Conservation (phyloP, 2,797 vertebrate species). For the Otus scops region DNA sequence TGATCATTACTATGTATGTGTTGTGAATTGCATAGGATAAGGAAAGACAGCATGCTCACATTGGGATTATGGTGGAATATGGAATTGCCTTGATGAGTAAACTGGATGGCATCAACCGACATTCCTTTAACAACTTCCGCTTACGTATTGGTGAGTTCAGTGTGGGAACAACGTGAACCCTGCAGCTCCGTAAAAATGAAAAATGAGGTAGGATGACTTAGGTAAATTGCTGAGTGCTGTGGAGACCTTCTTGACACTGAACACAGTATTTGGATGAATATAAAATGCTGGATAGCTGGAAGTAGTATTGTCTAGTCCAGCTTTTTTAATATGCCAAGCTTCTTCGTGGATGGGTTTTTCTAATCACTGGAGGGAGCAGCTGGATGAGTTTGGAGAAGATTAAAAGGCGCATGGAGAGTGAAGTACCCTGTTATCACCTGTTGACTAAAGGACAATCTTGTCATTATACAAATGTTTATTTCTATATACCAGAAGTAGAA, state of each 20-base stretch:
- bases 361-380: background rate
- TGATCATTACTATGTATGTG: background rate
- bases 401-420: background rate
- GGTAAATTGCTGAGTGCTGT: background rate
- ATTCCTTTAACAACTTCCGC: slow-evolving; percentile 96
- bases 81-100: slow-evolving; percentile 93
- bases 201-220: background rate
- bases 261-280: too few relatives aligned
- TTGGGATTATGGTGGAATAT: slow-evolving; percentile 96
- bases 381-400: background rate
- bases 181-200: background rate
- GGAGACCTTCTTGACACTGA: background rate
- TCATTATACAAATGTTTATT: background rate
- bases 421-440: background rate
- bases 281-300: background rate
- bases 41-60: slow-evolving; percentile 90
- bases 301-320: background rate
- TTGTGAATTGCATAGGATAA: slow-evolving; percentile 76
- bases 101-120: slow-evolving; percentile 96
- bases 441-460: background rate
- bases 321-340: background rate
- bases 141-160: slow-evolving; percentile 89
- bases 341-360: background rate
- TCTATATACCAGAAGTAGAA: background rate
- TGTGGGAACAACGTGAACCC: rapidly evolving